These are phyloP conservation scores for Pristionchus maxplancki DNA, from an alignment of 2,888 invertebrate genomes.

Conservation along the genomic window DNA sequence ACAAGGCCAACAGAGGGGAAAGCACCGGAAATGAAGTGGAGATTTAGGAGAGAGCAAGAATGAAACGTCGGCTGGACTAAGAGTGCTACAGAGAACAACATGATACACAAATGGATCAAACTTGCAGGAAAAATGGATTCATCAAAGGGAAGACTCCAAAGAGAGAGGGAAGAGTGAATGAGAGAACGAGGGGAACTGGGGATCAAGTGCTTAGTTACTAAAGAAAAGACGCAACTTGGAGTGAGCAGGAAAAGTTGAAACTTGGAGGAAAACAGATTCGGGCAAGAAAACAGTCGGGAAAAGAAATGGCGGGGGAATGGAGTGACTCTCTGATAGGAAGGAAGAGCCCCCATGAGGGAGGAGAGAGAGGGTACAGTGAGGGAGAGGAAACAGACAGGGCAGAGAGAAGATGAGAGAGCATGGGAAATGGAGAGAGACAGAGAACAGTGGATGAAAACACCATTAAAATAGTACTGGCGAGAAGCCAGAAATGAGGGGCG, in stretches of 20 bases:
- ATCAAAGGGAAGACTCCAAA: background rate
- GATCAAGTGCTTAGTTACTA: conserved; percentile 26
- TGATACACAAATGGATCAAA: background rate
- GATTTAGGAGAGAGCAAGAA: background rate
- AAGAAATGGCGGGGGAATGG: background rate
- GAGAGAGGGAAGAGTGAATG: background rate
- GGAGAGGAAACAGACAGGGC: background rate
- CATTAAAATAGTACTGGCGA: conserved; percentile 1
- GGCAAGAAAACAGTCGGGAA: background rate
- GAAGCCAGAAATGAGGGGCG: background rate
- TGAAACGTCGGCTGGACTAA: background rate
- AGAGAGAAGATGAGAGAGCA: background rate
- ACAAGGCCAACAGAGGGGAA: background rate
- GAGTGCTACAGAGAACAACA: background rate
- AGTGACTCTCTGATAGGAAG: background rate
- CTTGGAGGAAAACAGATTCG: background rate
- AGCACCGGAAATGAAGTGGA: background rate
- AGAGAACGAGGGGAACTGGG: background rate
- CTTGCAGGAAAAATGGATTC: background rate
- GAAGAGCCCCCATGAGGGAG: background rate
- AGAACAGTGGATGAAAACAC: background rate
- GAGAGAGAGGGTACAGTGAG: background rate
- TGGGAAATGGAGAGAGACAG: conserved; percentile 17
- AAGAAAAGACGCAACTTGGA: background rate
- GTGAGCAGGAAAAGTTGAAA: background rate